Percentiles rank a stretch among this genome's conserved stretches.
Conservation (phyloP, 2,113 vertebrate genomes). For the Apteryx mantelli region DNA sequence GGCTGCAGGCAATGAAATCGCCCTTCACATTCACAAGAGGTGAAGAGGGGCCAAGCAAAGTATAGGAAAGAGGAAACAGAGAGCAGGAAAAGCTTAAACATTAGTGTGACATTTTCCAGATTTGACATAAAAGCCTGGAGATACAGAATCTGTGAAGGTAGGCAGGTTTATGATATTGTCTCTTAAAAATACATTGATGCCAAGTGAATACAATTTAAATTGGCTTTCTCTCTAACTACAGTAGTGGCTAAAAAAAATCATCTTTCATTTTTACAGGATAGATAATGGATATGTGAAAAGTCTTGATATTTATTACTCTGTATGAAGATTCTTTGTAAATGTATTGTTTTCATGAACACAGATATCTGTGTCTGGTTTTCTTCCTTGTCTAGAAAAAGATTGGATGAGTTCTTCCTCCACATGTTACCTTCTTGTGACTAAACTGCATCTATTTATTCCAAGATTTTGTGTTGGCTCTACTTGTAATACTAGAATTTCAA, state of each 20-base stretch:
- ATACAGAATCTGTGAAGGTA: not conserved
- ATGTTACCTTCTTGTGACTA: constrained; percentile 20
- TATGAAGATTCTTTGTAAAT: constrained; percentile 53
- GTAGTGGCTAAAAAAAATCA: constrained; percentile 17
- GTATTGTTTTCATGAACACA: constrained; percentile 44
- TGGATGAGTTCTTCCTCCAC: constrained; percentile 8
- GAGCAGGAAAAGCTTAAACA: constrained; percentile 7
- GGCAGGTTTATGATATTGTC: constrained; percentile 32
- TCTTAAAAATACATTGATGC: constrained; percentile 39
- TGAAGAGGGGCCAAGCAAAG: not conserved
- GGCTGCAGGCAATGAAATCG: not conserved
- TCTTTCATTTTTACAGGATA: constrained; percentile 38
- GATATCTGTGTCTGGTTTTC: constrained; percentile 23
- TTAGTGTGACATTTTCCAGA: constrained; percentile 16
- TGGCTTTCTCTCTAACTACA: constrained; percentile 34
- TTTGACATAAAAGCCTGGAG: constrained; percentile 33
- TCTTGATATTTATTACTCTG: constrained; percentile 48
- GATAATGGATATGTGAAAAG: constrained; percentile 37
- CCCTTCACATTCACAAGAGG: not conserved
- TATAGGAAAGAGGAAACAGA: not conserved
- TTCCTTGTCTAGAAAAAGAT: constrained; percentile 30
- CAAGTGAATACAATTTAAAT: constrained; percentile 21
- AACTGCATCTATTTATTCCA: constrained; percentile 28
- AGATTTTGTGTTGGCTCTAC: constrained; percentile 22
- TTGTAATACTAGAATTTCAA: not conserved